These are phyloP conservation scores for Sylvilagus bachmani DNA, from an alignment of 2,113 vertebrate genomes.

Conservation along the genomic window DNA sequence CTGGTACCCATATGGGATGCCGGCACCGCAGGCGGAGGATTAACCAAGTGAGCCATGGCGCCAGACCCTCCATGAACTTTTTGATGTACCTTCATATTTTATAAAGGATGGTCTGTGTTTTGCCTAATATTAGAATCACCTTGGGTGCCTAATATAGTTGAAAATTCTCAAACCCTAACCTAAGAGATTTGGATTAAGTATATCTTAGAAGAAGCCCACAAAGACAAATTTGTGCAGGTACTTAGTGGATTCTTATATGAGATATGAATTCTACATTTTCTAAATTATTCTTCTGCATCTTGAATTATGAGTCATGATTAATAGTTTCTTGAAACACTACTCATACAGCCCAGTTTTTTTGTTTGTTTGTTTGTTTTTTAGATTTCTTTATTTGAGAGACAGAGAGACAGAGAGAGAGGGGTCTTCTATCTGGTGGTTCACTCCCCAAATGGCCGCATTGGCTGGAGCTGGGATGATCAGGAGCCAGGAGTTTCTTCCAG, in stretches of 20 bases:
- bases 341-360: background rate
- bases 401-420: too few species aligned
- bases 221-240: background rate
- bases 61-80: too few species aligned
- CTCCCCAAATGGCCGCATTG: too few species aligned
- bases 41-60: too few species aligned
- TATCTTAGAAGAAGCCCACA: background rate
- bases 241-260: background rate
- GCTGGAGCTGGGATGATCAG: too few species aligned
- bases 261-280: background rate
- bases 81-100: background rate
- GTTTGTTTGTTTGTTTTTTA: too few species aligned
- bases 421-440: too few species aligned
- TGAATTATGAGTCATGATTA: conserved; percentile 1
- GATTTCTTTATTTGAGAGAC: too few species aligned
- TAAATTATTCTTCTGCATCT: background rate
- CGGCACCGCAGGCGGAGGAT: too few species aligned
- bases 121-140: background rate
- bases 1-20: too few species aligned
- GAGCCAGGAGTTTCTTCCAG: too few species aligned
- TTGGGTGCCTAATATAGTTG: background rate
- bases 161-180: background rate
- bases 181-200: background rate
- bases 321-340: background rate
- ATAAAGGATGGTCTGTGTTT: background rate